phyloP scores from a whole-genome alignment of 2,888 invertebrate species.

The Oscheius onirici region DNA sequence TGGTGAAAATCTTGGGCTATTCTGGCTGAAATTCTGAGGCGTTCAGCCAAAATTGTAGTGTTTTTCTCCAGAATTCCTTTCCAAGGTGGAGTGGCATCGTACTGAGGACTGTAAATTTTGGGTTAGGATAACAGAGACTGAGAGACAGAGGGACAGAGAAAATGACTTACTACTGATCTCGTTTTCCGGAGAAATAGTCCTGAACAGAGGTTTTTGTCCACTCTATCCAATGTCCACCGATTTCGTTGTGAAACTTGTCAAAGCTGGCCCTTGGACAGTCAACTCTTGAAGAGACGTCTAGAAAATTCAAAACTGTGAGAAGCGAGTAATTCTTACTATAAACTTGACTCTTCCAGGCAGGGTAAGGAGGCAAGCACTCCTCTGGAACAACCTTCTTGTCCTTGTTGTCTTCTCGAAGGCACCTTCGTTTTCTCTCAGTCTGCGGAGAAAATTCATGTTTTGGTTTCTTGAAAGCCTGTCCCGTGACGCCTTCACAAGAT shows the following conservation, averaged over 20 bases:
- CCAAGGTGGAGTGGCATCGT: slow-evolving; percentile 17
- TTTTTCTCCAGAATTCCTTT: slow-evolving; percentile 18
- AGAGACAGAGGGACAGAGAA: too few species aligned
- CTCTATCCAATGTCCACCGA: slow-evolving; percentile 34
- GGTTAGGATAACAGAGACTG: neutral
- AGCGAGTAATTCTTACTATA: slow-evolving; percentile 15
- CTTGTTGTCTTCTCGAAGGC: neutral
- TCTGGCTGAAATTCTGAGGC: slow-evolving; percentile 37
- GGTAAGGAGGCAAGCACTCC: slow-evolving; percentile 41
- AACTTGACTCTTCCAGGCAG: slow-evolving; percentile 38
- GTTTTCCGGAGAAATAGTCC: slow-evolving; percentile 26
- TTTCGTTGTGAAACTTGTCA: slow-evolving; percentile 26
- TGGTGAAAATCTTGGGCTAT: slow-evolving; percentile 38
- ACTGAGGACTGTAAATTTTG: slow-evolving; percentile 2
- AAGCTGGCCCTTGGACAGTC: neutral
- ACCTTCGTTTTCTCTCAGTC: neutral
- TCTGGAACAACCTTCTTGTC: slow-evolving; percentile 28
- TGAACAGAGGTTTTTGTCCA: slow-evolving; percentile 36
- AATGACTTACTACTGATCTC: neutral
- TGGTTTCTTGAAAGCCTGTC: slow-evolving; percentile 30
- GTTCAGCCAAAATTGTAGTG: neutral
- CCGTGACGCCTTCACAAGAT: slow-evolving; percentile 36
- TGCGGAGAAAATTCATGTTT: neutral
- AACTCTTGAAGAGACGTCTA: neutral
- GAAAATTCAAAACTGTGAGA: neutral